Evolutionary conservation across 2,888 invertebrate species (phyloP).

Genomic region (Steinernema scapterisci): DNA sequence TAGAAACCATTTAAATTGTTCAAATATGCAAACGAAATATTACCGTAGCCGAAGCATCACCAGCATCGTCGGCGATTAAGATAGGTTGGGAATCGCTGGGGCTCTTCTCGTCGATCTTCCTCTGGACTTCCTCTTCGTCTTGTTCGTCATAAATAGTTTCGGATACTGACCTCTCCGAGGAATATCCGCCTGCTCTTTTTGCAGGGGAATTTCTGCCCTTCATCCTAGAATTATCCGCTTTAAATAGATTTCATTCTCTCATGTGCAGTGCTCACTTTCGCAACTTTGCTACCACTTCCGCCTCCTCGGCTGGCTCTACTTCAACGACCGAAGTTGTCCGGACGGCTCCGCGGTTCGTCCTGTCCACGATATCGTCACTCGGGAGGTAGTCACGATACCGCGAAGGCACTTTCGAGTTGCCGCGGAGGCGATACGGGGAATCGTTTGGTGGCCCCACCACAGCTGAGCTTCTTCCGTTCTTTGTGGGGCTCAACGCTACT

Average conservation of each 20-base stretch:
- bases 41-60: conserved; percentile 14
- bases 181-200: not conserved
- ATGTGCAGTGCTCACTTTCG: not conserved
- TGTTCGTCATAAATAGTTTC: conserved; percentile 1
- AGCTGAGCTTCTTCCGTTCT: conserved; percentile 8
- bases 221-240: not conserved
- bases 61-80: not conserved
- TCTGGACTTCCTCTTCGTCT: not conserved
- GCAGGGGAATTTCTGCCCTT: not conserved
- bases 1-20: not conserved
- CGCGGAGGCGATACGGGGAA: conserved; percentile 46
- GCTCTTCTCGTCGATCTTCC: not conserved
- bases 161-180: not conserved
- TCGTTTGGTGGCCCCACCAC: not conserved
- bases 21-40: no score
- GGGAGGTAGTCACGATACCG: conserved; percentile 43
- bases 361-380: conserved; percentile 33
- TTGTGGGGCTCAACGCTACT: conserved; percentile 15
- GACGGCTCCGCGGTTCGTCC: not conserved
- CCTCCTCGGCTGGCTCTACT: not conserved
- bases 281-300: not conserved
- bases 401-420: conserved; percentile 46
- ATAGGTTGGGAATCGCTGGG: conserved; percentile 2
- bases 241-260: not conserved
- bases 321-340: not conserved